A percentile compares a stretch with the other conserved stretches of the same genome.
Evolutionary conservation across 2,888 invertebrate genomes (phyloP).

Genomic region (Pollenia griseotomentosa): DNA sequence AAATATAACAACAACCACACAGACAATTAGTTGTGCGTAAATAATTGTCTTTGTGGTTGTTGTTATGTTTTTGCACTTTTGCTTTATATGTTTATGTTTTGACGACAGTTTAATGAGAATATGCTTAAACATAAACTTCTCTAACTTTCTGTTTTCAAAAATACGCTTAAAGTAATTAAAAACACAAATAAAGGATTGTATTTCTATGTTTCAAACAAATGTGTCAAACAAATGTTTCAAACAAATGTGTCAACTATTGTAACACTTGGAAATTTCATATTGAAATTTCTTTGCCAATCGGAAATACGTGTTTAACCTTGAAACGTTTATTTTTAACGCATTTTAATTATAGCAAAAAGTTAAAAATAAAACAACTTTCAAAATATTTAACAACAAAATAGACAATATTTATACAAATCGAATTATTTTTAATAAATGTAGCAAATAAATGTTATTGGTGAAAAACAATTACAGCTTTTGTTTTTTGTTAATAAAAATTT

Average conservation of each 20-base stretch:
- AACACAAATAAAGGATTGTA: conserved; percentile 12
- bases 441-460: background rate
- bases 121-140: background rate
- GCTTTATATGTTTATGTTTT: too few relatives aligned
- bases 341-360: conserved; percentile 18
- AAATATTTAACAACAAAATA: conserved; percentile 26
- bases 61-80: too few relatives aligned
- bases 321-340: conserved; percentile 55
- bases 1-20: too few relatives aligned
- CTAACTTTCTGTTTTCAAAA: conserved; percentile 48
- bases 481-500: background rate
- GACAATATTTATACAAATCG: background rate
- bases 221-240: too few relatives aligned
- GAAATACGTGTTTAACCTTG: conserved; percentile 62
- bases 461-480: background rate
- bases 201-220: background rate
- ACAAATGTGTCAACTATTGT: background rate
- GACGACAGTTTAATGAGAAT: background rate
- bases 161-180: background rate
- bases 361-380: conserved; percentile 64
- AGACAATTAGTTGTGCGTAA: too few relatives aligned
- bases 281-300: conserved; percentile 25
- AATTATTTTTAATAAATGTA: conserved; percentile 39
- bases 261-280: conserved; percentile 1
- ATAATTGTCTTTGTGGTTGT: too few relatives aligned